phyloP scores from a whole-genome alignment of 2,113 vertebrate genomes.

The Anthoscopus minutus region DNA sequence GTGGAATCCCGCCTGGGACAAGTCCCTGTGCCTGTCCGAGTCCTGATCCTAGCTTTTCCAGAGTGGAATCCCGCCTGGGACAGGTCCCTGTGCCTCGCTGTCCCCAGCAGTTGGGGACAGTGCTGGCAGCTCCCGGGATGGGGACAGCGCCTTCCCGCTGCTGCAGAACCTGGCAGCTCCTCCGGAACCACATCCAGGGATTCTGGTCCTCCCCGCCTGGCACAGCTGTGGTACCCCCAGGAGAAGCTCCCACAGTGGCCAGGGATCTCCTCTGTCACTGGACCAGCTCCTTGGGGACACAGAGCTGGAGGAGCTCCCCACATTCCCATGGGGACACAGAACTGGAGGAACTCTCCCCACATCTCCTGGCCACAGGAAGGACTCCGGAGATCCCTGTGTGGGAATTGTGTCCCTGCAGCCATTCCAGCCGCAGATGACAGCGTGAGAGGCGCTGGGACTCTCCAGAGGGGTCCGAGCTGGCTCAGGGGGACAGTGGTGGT shows the following conservation, averaged over 20 bases:
- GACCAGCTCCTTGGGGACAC: too few relatives aligned
- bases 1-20: not conserved
- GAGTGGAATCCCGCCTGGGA: too few relatives aligned
- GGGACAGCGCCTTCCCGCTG: not conserved
- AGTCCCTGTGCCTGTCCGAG: not conserved
- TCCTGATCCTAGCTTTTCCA: too few relatives aligned
- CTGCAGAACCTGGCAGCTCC: not conserved
- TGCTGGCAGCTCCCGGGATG: not conserved
- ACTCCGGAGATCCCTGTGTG: not conserved
- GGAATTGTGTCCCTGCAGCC: not conserved
- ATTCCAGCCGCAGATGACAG: fast-evolving
- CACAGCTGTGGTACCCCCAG: fast-evolving
- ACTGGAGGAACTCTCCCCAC: not conserved
- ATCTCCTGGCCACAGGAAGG: not conserved
- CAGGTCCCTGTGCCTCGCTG: not conserved
- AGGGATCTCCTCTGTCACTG: not conserved
- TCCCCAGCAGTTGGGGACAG: not conserved
- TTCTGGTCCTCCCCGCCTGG: not conserved
- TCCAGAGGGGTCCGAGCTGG: not conserved
- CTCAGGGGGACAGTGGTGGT: too few relatives aligned
- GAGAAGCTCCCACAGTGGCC: not conserved
- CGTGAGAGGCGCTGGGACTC: not conserved
- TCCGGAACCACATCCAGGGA: not conserved
- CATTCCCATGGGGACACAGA: not conserved
- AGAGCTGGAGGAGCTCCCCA: not conserved